phyloP scores from a whole-genome alignment of 1,140 invertebrate species.

The Brachionus rubens region DNA sequence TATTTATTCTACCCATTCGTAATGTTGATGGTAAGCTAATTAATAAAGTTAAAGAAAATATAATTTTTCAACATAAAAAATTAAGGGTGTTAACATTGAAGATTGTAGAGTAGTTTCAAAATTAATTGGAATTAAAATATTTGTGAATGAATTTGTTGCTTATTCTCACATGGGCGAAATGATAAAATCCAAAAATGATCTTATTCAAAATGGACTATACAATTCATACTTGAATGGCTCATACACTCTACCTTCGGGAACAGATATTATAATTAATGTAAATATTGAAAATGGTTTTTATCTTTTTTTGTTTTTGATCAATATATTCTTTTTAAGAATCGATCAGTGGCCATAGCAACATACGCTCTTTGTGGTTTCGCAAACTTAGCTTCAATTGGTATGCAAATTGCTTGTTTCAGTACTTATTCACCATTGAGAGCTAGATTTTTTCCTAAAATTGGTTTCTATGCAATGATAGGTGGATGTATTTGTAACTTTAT shows the following conservation, averaged over 20 bases:
- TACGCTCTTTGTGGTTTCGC: conserved; percentile 92
- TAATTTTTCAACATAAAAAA: background rate
- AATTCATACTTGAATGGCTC: background rate
- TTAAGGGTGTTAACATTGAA: conserved; percentile 24
- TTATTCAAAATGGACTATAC: background rate
- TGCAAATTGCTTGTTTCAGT: conserved; percentile 75
- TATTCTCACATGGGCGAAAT: conserved; percentile 41
- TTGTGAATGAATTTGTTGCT: conserved; percentile 45
- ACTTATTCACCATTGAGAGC: conserved; percentile 75
- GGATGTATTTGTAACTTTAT: conserved; percentile 82
- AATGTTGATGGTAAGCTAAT: conserved; percentile 28
- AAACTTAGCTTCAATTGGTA: conserved; percentile 84
- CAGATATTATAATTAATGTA: conserved; percentile 21
- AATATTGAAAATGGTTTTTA: background rate
- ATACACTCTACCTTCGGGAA: background rate
- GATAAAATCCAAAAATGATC: background rate
- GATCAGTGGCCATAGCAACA: conserved; percentile 79
- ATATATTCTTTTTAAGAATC: background rate
- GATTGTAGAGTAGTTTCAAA: conserved; percentile 33
- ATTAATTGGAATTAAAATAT: conserved; percentile 44
- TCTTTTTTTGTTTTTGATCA: background rate
- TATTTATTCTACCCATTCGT: conserved; percentile 46
- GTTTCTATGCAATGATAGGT: conserved; percentile 74
- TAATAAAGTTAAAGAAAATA: background rate
- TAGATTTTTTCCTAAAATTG: conserved; percentile 67